Base-by-base conservation (phyloP, 2,797 vertebrate genomes). In the Siniperca undulata region DNA sequence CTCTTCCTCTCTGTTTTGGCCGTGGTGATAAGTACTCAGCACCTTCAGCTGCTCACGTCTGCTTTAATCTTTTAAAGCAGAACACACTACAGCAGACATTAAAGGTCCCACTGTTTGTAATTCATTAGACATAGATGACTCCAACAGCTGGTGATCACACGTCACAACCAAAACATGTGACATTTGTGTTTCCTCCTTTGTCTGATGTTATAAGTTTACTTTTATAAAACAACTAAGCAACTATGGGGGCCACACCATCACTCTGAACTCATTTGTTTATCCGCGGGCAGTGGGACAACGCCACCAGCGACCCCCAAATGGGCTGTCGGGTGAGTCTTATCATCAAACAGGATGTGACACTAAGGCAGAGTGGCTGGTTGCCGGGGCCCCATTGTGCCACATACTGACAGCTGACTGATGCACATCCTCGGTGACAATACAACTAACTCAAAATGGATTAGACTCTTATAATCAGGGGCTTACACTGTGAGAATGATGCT, bases 381-480 rank as follows among this genome's bases (percentile, higher is more conserved):
- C 84, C 6, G 2, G 20, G 65, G 30, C 48, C 42, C 72, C 64
- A 81, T 86, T 91, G 88, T 91, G 73, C 62, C 60, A 44, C 38
- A 62, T 62, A 24, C 80, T 56, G 70, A 81, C 69, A 77, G 80
- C 40, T 80, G 77, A 78, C 84, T 75, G 56, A 69, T 69, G 81
- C 74, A 83, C 42, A 87, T 84, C 83, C 80, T 83, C 77, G 13
- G 42, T 42, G 27, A 90, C 90, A 91, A 91, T 84, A 55, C 75
- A 53, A 14, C 62, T 62, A 48, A 20, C 4, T 3, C 50, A 34
- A 59, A 55, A 73, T 40, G 73, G 89, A 91, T 93, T 86, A 89
- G 44, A 68, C 56, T 24, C 19, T 17, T 12, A 53, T 20, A 56
- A 71, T 50, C 6, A 14, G 62, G 34, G 79, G 86, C 82, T 83